Evolutionary conservation across 2,888 invertebrate genomes (phyloP).

Genomic region (Eristalinus aeneus): DNA sequence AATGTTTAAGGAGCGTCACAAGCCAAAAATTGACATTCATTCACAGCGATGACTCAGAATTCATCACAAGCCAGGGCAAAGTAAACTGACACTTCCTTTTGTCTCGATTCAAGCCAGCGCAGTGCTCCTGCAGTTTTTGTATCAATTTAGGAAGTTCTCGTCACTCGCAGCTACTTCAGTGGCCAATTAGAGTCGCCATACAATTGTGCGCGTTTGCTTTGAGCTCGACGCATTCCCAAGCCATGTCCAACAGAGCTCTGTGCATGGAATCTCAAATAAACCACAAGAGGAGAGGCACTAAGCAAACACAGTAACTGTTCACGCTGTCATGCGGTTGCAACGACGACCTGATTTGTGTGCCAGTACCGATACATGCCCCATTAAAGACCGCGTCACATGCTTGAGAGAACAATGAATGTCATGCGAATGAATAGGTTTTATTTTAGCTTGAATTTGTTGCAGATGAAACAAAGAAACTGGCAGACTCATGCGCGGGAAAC

Average conservation of each 20-base stretch:
- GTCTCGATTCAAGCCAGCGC: background rate
- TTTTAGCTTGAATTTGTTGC: background rate
- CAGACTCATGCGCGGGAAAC: background rate
- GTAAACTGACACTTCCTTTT: background rate
- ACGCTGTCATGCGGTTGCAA: conserved; percentile 44
- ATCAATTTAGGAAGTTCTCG: conserved; percentile 53
- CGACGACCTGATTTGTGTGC: conserved; percentile 57
- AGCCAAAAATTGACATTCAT: too few relatives aligned
- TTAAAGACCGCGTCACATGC: conserved; percentile 1
- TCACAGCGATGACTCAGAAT: background rate
- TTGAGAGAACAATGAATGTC: conserved; percentile 42
- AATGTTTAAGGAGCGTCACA: too few relatives aligned
- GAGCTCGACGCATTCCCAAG: conserved; percentile 24
- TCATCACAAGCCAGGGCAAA: background rate
- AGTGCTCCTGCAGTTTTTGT: background rate
- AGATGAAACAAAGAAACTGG: conserved; percentile 9
- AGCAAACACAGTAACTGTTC: conserved; percentile 26
- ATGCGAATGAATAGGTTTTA: conserved; percentile 1
- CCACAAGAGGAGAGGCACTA: background rate
- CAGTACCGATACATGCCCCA: conserved; percentile 32
- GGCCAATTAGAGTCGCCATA: conserved; percentile 53
- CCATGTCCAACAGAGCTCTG: background rate
- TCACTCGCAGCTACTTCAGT: conserved; percentile 45
- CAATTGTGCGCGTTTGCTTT: conserved; percentile 21
- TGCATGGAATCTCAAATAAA: background rate